A percentile compares a stretch with the other conserved stretches of the same genome.
These are phyloP conservation scores for Rhinella marina DNA, from an alignment of 2,797 vertebrate species.

Conservation along the genomic window DNA sequence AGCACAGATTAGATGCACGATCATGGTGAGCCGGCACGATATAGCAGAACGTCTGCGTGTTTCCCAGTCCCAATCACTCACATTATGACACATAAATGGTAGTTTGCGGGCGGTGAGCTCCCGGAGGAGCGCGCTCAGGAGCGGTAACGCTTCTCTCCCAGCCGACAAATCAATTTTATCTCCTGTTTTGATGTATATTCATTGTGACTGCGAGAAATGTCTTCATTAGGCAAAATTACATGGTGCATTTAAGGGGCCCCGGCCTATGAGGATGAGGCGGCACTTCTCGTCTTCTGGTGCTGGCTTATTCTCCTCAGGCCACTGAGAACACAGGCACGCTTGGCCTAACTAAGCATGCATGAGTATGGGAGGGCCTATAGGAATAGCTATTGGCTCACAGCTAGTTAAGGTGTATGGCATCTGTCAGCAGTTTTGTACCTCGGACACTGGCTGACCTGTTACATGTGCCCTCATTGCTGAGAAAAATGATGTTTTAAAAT, in stretches of 20 bases:
- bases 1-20: neutral
- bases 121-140: constrained; percentile 14
- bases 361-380: too few relatives aligned
- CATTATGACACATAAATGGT: constrained; percentile 35
- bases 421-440: too few relatives aligned
- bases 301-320: too few relatives aligned
- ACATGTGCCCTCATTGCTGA: too few relatives aligned
- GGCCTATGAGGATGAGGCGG: neutral
- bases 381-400: too few relatives aligned
- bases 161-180: constrained; percentile 44
- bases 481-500: too few relatives aligned
- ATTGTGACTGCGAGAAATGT: constrained; percentile 8
- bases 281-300: neutral
- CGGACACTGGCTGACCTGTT: too few relatives aligned
- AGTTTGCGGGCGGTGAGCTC: constrained; percentile 13
- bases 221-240: constrained; percentile 32
- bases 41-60: neutral
- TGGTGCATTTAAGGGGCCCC: neutral
- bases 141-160: constrained; percentile 31
- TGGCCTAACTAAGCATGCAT: too few relatives aligned
- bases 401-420: too few relatives aligned
- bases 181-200: constrained; percentile 8
- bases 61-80: constrained; percentile 21
- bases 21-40: neutral
- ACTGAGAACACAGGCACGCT: too few relatives aligned